These are phyloP conservation scores for Gallirallus australis DNA, from an alignment of 2,797 vertebrate species.

Conservation along the genomic window DNA sequence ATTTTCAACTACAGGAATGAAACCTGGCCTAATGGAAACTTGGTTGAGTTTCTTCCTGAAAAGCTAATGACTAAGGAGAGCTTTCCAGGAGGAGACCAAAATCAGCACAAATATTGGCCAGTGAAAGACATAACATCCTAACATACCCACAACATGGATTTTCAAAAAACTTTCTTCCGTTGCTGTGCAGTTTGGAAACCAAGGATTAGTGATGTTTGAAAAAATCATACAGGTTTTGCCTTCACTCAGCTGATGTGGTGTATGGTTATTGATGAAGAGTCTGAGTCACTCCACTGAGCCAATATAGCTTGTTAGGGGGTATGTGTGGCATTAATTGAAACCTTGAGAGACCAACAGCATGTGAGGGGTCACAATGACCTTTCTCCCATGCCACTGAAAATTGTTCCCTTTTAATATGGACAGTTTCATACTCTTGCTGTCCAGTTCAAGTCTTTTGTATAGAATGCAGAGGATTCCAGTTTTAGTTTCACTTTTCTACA, in stretches of 20 bases:
- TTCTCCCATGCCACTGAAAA: background rate
- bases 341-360: background rate
- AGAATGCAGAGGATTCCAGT: background rate
- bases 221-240: background rate
- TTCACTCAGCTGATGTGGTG: background rate
- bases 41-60: background rate
- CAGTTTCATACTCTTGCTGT: background rate
- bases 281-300: background rate
- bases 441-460: background rate
- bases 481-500: background rate
- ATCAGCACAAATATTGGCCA: background rate
- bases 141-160: accelerated
- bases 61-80: background rate
- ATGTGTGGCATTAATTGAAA: background rate
- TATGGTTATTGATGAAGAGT: background rate
- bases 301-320: background rate
- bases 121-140: background rate
- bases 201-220: background rate
- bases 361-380: background rate
- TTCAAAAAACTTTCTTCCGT: background rate
- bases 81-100: background rate
- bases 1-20: constrained; percentile 29
- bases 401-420: background rate
- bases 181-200: background rate
- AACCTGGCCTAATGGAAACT: constrained; percentile 32